These are phyloP conservation scores for Agrilus planipennis DNA, from an alignment of 1,140 invertebrate species.

Conservation along the genomic window DNA sequence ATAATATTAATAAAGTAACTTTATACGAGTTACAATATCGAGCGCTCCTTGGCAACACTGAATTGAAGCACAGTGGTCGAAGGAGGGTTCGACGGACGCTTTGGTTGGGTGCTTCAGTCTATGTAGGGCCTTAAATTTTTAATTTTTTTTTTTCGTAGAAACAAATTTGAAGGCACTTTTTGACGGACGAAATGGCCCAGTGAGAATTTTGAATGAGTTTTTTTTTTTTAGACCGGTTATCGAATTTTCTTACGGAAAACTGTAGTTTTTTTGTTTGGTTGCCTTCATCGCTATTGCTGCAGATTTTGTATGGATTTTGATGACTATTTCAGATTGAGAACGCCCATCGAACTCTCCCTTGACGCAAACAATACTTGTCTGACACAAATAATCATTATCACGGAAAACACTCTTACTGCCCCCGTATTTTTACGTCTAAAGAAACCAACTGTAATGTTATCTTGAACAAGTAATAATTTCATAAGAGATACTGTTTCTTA, in stretches of 20 bases:
- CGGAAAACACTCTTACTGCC: too few relatives aligned
- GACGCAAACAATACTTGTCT: constrained; percentile 32
- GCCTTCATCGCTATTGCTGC: constrained; percentile 44
- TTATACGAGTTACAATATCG: constrained; percentile 32
- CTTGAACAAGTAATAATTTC: too few relatives aligned
- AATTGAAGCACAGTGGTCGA: constrained; percentile 34
- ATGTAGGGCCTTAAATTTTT: constrained; percentile 72
- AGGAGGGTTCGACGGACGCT: constrained; percentile 42
- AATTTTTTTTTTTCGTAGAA: constrained; percentile 65
- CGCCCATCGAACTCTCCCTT: constrained; percentile 40
- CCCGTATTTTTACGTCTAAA: too few relatives aligned
- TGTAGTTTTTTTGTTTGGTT: constrained; percentile 35
- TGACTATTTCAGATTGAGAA: constrained; percentile 58
- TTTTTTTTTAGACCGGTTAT: constrained; percentile 44
- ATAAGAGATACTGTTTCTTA: too few relatives aligned
- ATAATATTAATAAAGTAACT: constrained; percentile 38
- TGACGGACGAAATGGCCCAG: constrained; percentile 79
- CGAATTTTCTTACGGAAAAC: constrained; percentile 30
- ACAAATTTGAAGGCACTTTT: constrained; percentile 76
- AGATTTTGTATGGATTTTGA: constrained; percentile 47
- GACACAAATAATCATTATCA: constrained; percentile 10
- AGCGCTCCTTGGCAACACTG: constrained; percentile 27
- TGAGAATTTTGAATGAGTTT: constrained; percentile 46
- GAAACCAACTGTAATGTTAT: too few relatives aligned
- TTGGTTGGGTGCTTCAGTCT: constrained; percentile 57